A percentile compares a stretch with the other conserved stretches of the same genome.
Evolutionary conservation across 2,888 invertebrate genomes (phyloP).

Genomic region (Sphinx pinastri): DNA sequence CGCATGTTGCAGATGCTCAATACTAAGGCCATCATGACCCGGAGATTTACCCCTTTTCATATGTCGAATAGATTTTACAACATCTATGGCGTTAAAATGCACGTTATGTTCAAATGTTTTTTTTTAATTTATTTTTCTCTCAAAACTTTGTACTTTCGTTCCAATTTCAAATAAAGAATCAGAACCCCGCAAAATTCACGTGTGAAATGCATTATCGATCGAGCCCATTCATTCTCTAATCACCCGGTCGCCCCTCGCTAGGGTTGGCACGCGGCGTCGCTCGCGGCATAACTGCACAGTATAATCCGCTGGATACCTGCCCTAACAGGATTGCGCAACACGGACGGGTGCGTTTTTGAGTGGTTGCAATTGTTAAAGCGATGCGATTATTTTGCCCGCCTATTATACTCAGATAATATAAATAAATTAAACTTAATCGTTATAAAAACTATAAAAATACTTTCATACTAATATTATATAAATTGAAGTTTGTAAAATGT

Average conservation of each 20-base stretch:
- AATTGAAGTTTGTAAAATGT: too few species aligned
- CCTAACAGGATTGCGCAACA: constrained; percentile 44
- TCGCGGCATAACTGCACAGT: constrained; percentile 49
- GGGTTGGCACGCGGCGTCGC: constrained; percentile 12
- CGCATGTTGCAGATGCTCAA: too few species aligned
- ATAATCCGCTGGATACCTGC: constrained; percentile 59
- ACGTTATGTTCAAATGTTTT: too few species aligned
- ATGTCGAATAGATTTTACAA: too few species aligned
- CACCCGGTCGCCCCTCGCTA: neutral
- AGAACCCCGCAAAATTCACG: neutral
- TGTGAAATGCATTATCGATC: neutral
- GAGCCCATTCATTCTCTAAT: neutral
- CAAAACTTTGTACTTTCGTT: too few species aligned
- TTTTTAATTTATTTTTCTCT: too few species aligned
- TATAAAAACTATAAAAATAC: too few species aligned
- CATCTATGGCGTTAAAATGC: too few species aligned
- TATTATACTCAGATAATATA: neutral
- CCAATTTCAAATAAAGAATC: neutral
- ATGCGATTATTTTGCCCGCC: neutral
- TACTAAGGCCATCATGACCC: too few species aligned
- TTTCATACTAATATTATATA: too few species aligned
- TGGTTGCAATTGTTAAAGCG: neutral
- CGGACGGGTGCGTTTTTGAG: constrained; percentile 28
- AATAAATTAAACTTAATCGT: neutral
- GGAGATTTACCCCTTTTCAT: too few species aligned